Evolutionary conservation across 2,797 vertebrate species (phyloP).

Genomic region (Phalanger gymnotis): DNA sequence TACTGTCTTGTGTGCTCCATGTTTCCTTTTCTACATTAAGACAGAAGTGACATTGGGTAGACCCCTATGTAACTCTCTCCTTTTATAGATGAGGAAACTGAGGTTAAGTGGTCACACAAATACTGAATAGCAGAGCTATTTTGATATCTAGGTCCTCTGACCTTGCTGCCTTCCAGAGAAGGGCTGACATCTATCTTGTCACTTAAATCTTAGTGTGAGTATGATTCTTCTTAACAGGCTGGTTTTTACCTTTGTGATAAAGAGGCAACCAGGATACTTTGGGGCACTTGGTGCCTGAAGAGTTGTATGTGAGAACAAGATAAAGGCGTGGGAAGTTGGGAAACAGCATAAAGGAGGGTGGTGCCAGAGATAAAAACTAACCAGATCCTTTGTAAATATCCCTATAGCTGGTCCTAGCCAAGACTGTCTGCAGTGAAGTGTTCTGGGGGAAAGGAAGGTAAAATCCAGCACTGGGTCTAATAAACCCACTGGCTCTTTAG

Average conservation of each 20-base stretch:
- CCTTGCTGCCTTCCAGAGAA: background rate
- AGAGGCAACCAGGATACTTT: background rate
- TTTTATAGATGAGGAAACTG: background rate
- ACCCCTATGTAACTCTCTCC: background rate
- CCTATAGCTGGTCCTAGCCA: background rate
- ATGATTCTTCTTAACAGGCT: background rate
- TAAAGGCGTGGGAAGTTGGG: background rate
- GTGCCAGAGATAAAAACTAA: background rate
- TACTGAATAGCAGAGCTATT: background rate
- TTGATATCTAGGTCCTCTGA: background rate
- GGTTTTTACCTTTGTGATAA: background rate
- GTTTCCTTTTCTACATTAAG: background rate
- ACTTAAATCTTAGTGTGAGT: background rate
- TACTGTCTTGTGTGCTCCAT: background rate
- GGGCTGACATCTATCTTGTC: background rate
- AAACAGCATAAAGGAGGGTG: background rate
- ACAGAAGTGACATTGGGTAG: background rate
- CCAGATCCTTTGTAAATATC: background rate
- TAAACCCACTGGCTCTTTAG: slow-evolving; percentile 41
- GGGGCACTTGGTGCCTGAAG: background rate
- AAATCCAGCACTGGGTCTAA: slow-evolving; percentile 15
- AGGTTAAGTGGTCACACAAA: background rate
- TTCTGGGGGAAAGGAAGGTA: slow-evolving; percentile 51
- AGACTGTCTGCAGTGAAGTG: background rate
- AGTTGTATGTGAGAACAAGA: background rate